Base-by-base conservation (phyloP, 1,140 invertebrate species). In the Neodiprion lecontei region DNA sequence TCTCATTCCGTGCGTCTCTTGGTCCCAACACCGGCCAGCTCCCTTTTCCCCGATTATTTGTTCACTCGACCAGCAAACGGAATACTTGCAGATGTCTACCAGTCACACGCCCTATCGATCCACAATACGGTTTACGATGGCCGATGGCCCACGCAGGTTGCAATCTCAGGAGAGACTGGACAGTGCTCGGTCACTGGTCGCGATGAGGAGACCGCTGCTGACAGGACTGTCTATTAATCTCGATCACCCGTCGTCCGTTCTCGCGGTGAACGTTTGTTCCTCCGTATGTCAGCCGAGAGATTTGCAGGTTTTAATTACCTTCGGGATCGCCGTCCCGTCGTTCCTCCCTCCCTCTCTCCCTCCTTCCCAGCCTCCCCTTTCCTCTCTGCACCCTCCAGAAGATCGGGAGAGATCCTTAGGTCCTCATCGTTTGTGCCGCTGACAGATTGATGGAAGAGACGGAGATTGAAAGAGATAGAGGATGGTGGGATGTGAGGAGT, bases 141-240 rank as follows among this genome's bases (percentile, higher is more conserved):
- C 67, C 67, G 40, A 73, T 78, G 70, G 78, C 76, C 81, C 79
- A 82, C 80, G 78, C 81, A 79, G 81, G 79, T 82, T 82, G 81
- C 81, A 76, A 81, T 82, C 81, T 80, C 78, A 79, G 75, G 70
- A 77, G 77, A 80, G 81, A 82, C 81, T 82, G 81, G 75, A 61
- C 53, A 61, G 53, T 61, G 53, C 11, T 61, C 5, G n/a, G 53
- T 14, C 11, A 5, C 53, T 61, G 53, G 53, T 61, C 4, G 53
- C 53, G 53, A 61, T 61, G 53, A 61, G 53, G 53, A 61, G 53
- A 61, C 53, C 53, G 11, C 53, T 14, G 53, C 53, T 61, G 53
- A 61, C 53, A 61, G 53, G 53, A 40, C 28, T 40, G 53, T 61
- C 53, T 61, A 61, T 61, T 61, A 61, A 61, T 61, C 53, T 61